Evolutionary conservation across 1,140 invertebrate species (phyloP).

Genomic region (Oreohelix idahoensis): DNA sequence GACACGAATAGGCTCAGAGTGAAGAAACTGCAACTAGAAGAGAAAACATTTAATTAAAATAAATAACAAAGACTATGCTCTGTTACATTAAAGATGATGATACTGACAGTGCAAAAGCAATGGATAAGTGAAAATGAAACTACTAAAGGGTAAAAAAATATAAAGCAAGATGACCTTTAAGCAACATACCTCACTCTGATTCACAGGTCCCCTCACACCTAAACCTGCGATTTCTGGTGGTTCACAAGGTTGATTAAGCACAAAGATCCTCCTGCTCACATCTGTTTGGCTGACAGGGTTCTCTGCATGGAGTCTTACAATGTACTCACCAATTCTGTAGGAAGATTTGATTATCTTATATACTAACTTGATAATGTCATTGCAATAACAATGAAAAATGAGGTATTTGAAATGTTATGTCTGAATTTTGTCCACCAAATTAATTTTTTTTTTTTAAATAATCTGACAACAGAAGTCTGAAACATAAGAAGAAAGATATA

Average conservation of each 20-base stretch:
- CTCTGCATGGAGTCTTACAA: conserved; percentile 50
- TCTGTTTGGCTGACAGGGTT: conserved; percentile 51
- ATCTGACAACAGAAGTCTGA: no score
- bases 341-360: no score
- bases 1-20: conserved; percentile 13
- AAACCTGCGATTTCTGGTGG: conserved; percentile 52
- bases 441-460: no score
- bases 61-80: neutral
- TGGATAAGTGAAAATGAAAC: no score
- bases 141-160: neutral
- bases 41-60: neutral
- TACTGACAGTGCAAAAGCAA: neutral
- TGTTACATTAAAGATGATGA: no score
- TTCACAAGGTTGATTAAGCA: conserved; percentile 51
- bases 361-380: no score
- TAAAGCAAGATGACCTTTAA: neutral
- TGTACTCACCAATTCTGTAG: conserved; percentile 55
- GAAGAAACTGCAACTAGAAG: conserved; percentile 5
- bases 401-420: no score
- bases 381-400: no score
- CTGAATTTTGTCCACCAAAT: no score
- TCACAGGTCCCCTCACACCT: neutral
- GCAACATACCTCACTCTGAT: conserved; percentile 14
- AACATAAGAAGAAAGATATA: no score
- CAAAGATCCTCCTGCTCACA: conserved; percentile 49